A percentile compares a stretch with the other conserved stretches of the same genome.
Evolutionary conservation across 2,113 vertebrate genomes (phyloP).

Genomic region (Puffinus mauretanicus): DNA sequence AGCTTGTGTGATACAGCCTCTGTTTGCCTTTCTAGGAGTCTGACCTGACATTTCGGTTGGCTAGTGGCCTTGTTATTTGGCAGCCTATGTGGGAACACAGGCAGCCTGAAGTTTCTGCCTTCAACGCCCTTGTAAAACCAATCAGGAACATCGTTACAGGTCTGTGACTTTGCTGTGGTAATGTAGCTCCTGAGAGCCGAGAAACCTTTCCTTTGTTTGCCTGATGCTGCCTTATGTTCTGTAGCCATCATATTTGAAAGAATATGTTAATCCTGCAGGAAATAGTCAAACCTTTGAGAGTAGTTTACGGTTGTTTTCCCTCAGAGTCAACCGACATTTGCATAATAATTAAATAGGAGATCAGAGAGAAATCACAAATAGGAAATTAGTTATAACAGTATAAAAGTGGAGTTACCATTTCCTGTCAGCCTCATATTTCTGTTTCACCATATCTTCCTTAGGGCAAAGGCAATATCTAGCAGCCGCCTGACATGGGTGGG

Average conservation of each 20-base stretch:
- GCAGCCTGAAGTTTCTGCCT: conserved; percentile 93
- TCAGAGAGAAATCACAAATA: background rate
- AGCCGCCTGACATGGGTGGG: background rate
- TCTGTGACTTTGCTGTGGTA: conserved; percentile 53
- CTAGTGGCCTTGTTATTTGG: conserved; percentile 95
- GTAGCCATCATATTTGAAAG: accelerated
- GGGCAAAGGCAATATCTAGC: background rate
- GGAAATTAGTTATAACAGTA: background rate
- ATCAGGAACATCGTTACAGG: conserved; percentile 94
- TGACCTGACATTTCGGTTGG: conserved; percentile 94
- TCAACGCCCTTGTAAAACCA: conserved; percentile 91
- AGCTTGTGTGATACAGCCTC: background rate
- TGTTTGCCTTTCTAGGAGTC: conserved; percentile 82
- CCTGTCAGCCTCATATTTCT: background rate
- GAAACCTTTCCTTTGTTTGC: background rate
- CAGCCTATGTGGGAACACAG: conserved; percentile 99
- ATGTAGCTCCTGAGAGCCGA: background rate
- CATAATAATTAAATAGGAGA: background rate
- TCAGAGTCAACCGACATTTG: background rate
- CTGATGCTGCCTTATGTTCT: background rate
- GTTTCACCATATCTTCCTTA: background rate
- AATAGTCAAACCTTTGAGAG: background rate
- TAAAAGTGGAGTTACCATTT: background rate
- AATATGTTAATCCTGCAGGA: background rate
- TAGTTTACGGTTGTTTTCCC: background rate